A percentile compares a stretch with the other conserved stretches of the same genome.
Evolutionary conservation across 1,140 invertebrate species (phyloP).

Genomic region (Drosophila subobscura): DNA sequence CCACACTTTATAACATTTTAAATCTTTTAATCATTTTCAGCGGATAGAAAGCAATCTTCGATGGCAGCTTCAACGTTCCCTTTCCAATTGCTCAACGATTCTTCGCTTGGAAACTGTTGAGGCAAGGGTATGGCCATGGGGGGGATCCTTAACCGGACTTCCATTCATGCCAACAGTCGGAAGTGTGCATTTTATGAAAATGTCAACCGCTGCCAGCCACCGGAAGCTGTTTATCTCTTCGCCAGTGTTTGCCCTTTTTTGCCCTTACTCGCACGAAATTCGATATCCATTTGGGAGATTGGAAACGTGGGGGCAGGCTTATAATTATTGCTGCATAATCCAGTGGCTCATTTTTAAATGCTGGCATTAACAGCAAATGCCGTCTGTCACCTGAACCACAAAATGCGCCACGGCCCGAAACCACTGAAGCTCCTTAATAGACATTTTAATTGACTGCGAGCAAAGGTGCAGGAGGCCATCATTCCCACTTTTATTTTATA

Average conservation of each 20-base stretch:
- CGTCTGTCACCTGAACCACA: constrained; percentile 31
- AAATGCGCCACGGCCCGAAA: background rate
- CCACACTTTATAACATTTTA: too few species aligned
- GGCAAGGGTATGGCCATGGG: background rate
- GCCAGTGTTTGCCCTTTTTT: constrained; percentile 5
- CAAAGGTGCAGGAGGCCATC: constrained; percentile 15
- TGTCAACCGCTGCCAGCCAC: constrained; percentile 45
- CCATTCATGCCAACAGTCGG: constrained; percentile 41
- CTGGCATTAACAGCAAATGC: constrained; percentile 17
- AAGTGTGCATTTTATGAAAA: constrained; percentile 63
- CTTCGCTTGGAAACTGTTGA: background rate
- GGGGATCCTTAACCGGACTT: constrained; percentile 39
- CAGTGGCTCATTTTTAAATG: constrained; percentile 69
- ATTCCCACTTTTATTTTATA: constrained; percentile 38
- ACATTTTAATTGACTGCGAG: constrained; percentile 55
- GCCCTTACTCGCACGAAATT: background rate
- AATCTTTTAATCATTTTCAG: too few species aligned
- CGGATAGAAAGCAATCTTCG: too few species aligned
- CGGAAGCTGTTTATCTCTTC: constrained; percentile 61
- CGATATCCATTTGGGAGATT: background rate
- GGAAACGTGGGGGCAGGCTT: constrained; percentile 32
- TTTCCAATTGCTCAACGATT: too few species aligned
- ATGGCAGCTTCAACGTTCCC: too few species aligned
- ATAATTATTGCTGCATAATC: constrained; percentile 61
- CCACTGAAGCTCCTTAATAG: constrained; percentile 46